Percentiles rank a stretch among this genome's conserved stretches.
These are phyloP conservation scores for Sus cebifrons DNA, from an alignment of 2,797 vertebrate species.

Conservation along the genomic window DNA sequence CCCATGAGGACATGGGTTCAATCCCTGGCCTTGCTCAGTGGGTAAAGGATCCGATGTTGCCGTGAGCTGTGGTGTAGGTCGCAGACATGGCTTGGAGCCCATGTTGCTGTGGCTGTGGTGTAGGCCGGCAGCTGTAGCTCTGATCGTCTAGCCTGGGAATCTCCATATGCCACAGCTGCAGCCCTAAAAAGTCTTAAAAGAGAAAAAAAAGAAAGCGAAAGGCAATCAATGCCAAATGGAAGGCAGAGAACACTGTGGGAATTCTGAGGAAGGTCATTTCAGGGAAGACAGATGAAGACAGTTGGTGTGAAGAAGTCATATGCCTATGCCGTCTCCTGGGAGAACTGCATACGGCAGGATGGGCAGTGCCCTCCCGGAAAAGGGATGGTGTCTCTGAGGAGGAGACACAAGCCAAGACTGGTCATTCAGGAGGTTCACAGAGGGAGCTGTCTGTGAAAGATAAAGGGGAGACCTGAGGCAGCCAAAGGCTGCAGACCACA, in stretches of 20 bases:
- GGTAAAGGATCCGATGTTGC: too few species aligned
- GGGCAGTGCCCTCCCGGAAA: not conserved
- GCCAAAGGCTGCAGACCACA: not conserved
- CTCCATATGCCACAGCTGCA: too few species aligned
- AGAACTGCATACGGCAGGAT: not conserved
- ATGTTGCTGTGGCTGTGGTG: too few species aligned
- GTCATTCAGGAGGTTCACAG: not conserved
- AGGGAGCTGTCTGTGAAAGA: not conserved
- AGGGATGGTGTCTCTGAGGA: not conserved
- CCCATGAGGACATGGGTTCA: too few species aligned
- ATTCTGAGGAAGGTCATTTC: constrained; percentile 11
- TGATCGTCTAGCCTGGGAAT: too few species aligned
- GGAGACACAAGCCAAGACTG: not conserved
- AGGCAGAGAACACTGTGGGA: not conserved
- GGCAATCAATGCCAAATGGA: not conserved
- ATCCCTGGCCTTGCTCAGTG: too few species aligned
- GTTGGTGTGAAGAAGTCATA: not conserved
- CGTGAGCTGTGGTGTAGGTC: too few species aligned
- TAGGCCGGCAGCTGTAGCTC: too few species aligned
- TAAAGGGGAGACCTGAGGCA: not conserved
- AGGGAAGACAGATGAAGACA: not conserved
- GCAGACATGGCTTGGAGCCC: too few species aligned
- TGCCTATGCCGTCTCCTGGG: not conserved
- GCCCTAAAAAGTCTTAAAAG: too few species aligned
- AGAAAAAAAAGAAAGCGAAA: not conserved